A percentile compares a stretch with the other conserved stretches of the same genome.
phyloP scores from a whole-genome alignment of 2,888 invertebrate genomes.

The Autographa gamma region DNA sequence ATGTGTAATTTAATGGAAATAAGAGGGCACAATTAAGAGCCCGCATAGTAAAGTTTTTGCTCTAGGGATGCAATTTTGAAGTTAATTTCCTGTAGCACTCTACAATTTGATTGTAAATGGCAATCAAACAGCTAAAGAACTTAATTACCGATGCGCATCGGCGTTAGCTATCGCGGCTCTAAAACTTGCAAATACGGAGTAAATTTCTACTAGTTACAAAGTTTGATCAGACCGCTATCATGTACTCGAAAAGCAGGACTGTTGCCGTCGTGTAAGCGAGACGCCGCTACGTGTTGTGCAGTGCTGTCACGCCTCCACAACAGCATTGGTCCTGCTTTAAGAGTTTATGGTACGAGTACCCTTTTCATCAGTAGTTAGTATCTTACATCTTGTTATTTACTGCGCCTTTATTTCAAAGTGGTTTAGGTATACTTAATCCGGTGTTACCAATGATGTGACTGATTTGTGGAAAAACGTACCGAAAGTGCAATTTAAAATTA shows the following conservation, averaged over 20 bases:
- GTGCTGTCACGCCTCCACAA: too few species aligned
- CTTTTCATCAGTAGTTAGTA: too few species aligned
- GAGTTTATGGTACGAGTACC: too few species aligned
- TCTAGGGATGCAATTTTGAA: constrained; percentile 16
- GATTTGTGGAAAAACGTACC: neutral
- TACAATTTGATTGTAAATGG: constrained; percentile 3
- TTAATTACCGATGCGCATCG: constrained; percentile 20
- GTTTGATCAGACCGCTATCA: neutral
- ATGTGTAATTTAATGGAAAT: constrained; percentile 15
- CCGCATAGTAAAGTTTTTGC: constrained; percentile 24
- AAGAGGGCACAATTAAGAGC: constrained; percentile 17
- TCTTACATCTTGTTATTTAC: too few species aligned
- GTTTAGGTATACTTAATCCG: too few species aligned
- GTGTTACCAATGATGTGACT: too few species aligned
- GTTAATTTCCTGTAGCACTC: constrained; percentile 25
- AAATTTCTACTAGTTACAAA: neutral
- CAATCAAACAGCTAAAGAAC: constrained; percentile 31
- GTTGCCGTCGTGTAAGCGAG: too few species aligned
- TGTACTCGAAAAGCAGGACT: too few species aligned
- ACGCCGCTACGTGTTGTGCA: too few species aligned
- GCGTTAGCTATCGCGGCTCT: neutral
- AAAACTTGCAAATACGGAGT: neutral
- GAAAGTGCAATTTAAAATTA: neutral
- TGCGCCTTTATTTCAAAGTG: too few species aligned
- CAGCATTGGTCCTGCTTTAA: too few species aligned